These are phyloP conservation scores for Mellivora capensis DNA, from an alignment of 2,113 vertebrate species.

Conservation along the genomic window DNA sequence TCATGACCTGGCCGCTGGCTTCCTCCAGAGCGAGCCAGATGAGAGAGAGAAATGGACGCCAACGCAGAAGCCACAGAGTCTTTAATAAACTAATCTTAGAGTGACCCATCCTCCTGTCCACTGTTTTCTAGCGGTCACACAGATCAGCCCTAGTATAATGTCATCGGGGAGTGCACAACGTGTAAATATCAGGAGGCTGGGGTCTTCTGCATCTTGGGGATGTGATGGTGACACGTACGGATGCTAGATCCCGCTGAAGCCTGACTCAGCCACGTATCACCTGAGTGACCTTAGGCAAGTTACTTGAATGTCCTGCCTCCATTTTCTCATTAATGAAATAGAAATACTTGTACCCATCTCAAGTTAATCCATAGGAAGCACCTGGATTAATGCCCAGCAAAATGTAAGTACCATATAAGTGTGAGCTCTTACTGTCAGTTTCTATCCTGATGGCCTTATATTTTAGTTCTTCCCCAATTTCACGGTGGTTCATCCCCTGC, in stretches of 20 bases:
- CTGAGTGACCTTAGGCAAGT: not conserved
- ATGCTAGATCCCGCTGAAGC: not conserved
- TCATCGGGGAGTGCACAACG: accelerated
- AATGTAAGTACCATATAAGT: not conserved
- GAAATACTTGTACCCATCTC: not conserved
- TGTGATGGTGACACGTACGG: not conserved
- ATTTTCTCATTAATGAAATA: not conserved
- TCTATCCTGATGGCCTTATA: not conserved
- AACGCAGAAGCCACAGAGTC: not conserved
- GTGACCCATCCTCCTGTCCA: not conserved
- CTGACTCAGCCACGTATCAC: not conserved
- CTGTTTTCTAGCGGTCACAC: not conserved
- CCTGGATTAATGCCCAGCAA: not conserved
- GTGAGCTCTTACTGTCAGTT: not conserved
- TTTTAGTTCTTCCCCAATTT: not conserved
- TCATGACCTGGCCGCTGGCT: not conserved
- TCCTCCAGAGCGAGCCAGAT: not conserved
- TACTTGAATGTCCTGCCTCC: not conserved
- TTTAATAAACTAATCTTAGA: not conserved
- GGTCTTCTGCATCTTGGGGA: not conserved
- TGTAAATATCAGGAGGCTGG: not conserved
- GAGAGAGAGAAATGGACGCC: no score
- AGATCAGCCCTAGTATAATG: not conserved
- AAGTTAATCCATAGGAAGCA: not conserved
- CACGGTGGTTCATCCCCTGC: not conserved